phyloP scores from a whole-genome alignment of 2,797 vertebrate genomes.

The Lepus oiostolus region DNA sequence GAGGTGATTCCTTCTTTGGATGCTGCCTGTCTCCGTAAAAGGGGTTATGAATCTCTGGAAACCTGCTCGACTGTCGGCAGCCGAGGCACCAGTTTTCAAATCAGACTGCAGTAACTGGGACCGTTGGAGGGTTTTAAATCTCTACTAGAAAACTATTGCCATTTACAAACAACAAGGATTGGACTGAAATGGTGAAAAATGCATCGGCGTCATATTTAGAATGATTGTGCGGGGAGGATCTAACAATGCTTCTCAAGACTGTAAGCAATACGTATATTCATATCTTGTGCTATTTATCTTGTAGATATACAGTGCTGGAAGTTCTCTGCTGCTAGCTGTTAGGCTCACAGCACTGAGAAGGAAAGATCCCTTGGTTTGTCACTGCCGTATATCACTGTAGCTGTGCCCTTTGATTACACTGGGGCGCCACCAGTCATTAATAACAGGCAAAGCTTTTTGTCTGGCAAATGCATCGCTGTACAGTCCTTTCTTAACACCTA shows the following conservation, averaged over 20 bases:
- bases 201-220: slow-evolving; percentile 87
- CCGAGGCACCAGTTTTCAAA: slow-evolving; percentile 76
- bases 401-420: slow-evolving; percentile 92
- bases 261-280: slow-evolving; percentile 89
- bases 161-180: slow-evolving; percentile 87
- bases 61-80: slow-evolving; percentile 79
- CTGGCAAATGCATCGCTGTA: slow-evolving; percentile 87
- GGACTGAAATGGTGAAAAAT: slow-evolving; percentile 90
- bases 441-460: slow-evolving; percentile 90
- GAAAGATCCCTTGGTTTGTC: slow-evolving; percentile 88
- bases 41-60: slow-evolving; percentile 85
- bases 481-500: slow-evolving; percentile 87
- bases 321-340: slow-evolving; percentile 87
- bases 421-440: slow-evolving; percentile 90
- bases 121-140: slow-evolving; percentile 87
- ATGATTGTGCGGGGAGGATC: slow-evolving; percentile 88
- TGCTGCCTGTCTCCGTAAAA: slow-evolving; percentile 84
- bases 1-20: slow-evolving; percentile 84
- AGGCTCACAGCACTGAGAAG: slow-evolving; percentile 86
- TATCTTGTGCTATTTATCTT: slow-evolving; percentile 90
- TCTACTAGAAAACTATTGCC: slow-evolving; percentile 84
- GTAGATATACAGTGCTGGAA: slow-evolving; percentile 88
- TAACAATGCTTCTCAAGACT: slow-evolving; percentile 90
- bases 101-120: slow-evolving; percentile 74
- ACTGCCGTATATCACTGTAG: slow-evolving; percentile 90